A percentile compares a stretch with the other conserved stretches of the same genome.
These are phyloP conservation scores for Pseudochaenichthys georgianus DNA, from an alignment of 2,797 vertebrate genomes.

Conservation along the genomic window DNA sequence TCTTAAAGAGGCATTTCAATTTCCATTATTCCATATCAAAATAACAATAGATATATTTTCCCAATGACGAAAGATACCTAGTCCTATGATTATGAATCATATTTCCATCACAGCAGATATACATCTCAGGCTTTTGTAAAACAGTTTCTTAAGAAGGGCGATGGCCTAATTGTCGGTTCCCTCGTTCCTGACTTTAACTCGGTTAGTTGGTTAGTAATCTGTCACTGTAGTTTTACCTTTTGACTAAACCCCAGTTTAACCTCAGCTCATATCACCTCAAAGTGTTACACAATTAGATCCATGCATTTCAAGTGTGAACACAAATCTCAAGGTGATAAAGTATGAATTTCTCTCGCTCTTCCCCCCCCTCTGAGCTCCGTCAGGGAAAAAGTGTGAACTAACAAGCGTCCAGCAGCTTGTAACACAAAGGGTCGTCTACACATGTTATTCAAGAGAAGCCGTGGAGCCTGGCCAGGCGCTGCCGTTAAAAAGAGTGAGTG, in stretches of 20 bases:
- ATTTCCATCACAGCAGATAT: slow-evolving; percentile 8
- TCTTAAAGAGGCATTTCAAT: too few species aligned
- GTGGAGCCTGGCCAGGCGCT: slow-evolving; percentile 78
- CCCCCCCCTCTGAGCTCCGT: slow-evolving; percentile 40
- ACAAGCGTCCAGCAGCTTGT: slow-evolving; percentile 77
- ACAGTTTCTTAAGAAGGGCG: background rate
- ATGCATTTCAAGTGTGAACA: slow-evolving; percentile 26
- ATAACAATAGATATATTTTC: slow-evolving; percentile 2
- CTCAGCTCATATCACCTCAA: slow-evolving; percentile 14
- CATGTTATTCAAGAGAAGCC: slow-evolving; percentile 82
- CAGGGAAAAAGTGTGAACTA: slow-evolving; percentile 79
- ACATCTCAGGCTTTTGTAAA: background rate
- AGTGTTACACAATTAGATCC: slow-evolving; percentile 19
- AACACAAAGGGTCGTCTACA: slow-evolving; percentile 82
- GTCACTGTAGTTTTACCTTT: slow-evolving; percentile 20
- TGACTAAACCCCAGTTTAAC: slow-evolving; percentile 15
- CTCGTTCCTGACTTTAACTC: slow-evolving; percentile 61
- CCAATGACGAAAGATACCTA: slow-evolving; percentile 1
- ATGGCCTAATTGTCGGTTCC: background rate
- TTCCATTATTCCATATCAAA: background rate
- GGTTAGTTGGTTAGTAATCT: slow-evolving; percentile 40
- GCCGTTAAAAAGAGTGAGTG: slow-evolving; percentile 67
- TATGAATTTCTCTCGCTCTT: slow-evolving; percentile 29
- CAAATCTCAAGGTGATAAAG: slow-evolving; percentile 38
- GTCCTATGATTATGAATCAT: background rate